Evolutionary conservation across 2,113 vertebrate species (phyloP), one percentile per base, ranked within the genome.

Genomic region (Dermatemys mawii): DNA sequence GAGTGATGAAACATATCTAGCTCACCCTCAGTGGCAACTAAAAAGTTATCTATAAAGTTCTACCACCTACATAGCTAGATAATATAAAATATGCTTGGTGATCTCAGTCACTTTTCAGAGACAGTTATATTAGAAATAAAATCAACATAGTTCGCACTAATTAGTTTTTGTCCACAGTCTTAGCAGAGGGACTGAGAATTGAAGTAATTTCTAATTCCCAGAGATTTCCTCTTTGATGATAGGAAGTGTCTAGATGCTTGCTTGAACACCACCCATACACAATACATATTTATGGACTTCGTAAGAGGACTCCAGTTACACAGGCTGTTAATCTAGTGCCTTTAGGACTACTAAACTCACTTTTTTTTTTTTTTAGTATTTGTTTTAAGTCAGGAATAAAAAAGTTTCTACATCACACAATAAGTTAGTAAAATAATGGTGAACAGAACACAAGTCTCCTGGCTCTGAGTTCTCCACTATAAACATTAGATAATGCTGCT

Each of bases 391-490:
- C 27, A 75, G 88, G 78, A 93, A 50, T 46, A 87, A 79, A 87
- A 79, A 57, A 96, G 90, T 80, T 83, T 75, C 95, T 90, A 24
- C 78, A 81, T 82, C 50, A 63, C 8, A 50, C 2, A 78, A n/a
- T 81, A 82, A 85, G 85, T 76, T 92, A 94, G 38, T 5, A 50
- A 57, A 89, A 86, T 22, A 83, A 84, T 80, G 82, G 35, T 46
- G 83, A 94, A 93, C 85, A 67, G 29, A 41, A 78, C 76, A 70
- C 50, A 26, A 50, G 49, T 78, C 84, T 95, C 96, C 90, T 84
- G 93, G 75, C 84, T 92, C 70, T 79, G 88, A 92, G 54, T 89
- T 90, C 83, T 49, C 90, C 93, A 94, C 78, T 90, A 94, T 79
- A 87, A 95, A 75, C 86, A 84, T 80, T 92, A 91, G 51, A 38